Percentiles rank a stretch among this genome's conserved stretches.
These are phyloP conservation scores for Turritopsis rubra DNA, from an alignment of 30 jellyfish, hydroid and myxozoan genomes.

Conservation along the genomic window DNA sequence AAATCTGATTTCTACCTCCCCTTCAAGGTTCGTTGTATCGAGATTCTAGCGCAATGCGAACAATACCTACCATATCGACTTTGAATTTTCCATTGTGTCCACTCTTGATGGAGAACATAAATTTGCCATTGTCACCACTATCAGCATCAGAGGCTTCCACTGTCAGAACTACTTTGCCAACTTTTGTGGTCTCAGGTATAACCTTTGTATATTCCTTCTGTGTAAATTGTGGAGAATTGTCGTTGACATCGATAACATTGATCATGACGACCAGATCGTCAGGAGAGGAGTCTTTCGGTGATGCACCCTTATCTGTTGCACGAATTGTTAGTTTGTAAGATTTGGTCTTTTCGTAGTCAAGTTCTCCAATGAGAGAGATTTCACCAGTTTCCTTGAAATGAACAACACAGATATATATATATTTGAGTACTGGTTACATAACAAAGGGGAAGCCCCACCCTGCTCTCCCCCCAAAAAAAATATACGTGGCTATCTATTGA, in stretches of 20 bases:
- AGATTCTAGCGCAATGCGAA: too few relatives aligned
- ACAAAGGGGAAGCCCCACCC: too few relatives aligned
- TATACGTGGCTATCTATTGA: too few relatives aligned
- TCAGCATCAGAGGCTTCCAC: conserved; percentile 67
- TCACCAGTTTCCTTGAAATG: conserved; percentile 15
- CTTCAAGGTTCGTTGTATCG: too few relatives aligned
- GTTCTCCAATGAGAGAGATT: neutral
- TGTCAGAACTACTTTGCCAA: conserved; percentile 28
- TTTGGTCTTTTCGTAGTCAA: conserved; percentile 18
- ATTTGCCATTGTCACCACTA: conserved; percentile 50
- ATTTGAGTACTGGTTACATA: neutral
- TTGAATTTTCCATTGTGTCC: conserved; percentile 36
- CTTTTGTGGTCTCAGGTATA: conserved; percentile 44
- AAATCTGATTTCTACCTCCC: too few relatives aligned
- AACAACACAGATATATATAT: neutral
- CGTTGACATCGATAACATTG: conserved; percentile 57
- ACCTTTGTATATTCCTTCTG: conserved; percentile 40
- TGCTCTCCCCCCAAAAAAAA: too few relatives aligned
- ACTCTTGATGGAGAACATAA: conserved; percentile 24
- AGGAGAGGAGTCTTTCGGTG: conserved; percentile 8
- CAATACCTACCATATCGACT: conserved; percentile 25
- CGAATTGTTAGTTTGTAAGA: conserved; percentile 9
- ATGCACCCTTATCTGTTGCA: conserved; percentile 38
- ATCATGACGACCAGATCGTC: conserved; percentile 7
- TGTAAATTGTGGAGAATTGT: conserved; percentile 65